Conservation (phyloP, 23 tunicate species). For the Ciona savignyi region DNA sequence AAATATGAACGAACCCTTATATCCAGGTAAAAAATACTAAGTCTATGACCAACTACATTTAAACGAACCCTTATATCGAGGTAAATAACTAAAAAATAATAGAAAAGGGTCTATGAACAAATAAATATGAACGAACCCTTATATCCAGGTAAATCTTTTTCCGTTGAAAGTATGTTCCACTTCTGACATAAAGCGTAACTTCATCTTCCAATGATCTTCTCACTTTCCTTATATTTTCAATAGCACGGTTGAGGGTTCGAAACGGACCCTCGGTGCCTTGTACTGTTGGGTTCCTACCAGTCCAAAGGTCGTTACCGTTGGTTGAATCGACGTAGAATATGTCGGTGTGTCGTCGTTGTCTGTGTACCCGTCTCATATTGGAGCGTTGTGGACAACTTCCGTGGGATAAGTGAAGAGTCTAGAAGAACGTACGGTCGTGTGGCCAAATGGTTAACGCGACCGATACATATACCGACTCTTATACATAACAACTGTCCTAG, state of each 20-base stretch:
- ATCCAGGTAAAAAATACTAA: no score
- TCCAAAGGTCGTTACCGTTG: constrained; percentile 19
- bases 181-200: constrained; percentile 11
- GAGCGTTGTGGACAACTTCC: neutral
- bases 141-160: neutral
- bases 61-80: no score
- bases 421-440: no score
- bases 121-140: no score
- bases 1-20: no score
- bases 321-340: constrained; percentile 21
- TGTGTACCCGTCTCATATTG: neutral
- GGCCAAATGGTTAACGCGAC: no score
- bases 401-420: neutral
- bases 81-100: no score
- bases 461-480: no score
- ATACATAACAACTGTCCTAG: no score
- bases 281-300: constrained; percentile 4
- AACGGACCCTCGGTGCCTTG: constrained; percentile 17
- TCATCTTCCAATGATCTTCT: neutral
- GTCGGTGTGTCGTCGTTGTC: neutral
- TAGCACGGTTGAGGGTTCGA: constrained; percentile 21
- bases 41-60: no score
- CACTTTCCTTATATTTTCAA: neutral
- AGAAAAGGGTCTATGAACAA: no score
- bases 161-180: neutral